Percentiles rank a stretch among this genome's conserved stretches.
Conservation (phyloP, 2,113 vertebrate species). For the Rhabdornis inornatus region DNA sequence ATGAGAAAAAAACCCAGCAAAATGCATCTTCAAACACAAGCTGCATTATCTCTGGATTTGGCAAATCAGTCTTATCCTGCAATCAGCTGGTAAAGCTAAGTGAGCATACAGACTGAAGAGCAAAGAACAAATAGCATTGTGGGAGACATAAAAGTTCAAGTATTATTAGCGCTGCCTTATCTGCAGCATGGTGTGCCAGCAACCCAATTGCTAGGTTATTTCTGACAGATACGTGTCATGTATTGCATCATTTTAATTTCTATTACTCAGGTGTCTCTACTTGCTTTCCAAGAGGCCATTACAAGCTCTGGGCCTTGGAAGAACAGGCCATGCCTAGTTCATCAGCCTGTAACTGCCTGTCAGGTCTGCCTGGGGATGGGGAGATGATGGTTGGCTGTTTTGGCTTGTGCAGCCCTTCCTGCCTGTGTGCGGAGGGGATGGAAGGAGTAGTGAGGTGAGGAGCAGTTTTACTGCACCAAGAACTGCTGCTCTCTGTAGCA, state of each 20-base stretch:
- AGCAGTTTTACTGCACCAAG: not conserved
- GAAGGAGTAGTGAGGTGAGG: not conserved
- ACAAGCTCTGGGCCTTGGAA: not conserved
- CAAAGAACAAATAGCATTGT: not conserved
- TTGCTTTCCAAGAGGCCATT: slow-evolving; percentile 18
- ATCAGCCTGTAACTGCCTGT: slow-evolving; percentile 2
- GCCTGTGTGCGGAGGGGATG: not conserved
- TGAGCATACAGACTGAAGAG: not conserved
- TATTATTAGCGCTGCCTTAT: not conserved
- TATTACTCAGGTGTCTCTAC: not conserved
- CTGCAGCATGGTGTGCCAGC: not conserved
- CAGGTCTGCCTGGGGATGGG: not conserved
- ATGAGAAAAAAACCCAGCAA: not conserved
- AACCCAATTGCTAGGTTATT: not conserved
- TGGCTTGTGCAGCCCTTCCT: not conserved
- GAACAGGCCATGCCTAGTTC: not conserved
- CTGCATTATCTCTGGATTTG: not conserved
- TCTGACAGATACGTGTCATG: not conserved
- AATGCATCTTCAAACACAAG: slow-evolving; percentile 1
- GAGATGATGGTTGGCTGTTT: not conserved
- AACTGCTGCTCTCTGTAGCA: not conserved
- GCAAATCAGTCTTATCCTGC: not conserved
- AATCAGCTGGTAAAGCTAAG: not conserved
- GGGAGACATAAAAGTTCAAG: not conserved
- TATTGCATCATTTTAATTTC: slow-evolving; percentile 52